Evolutionary conservation across 1,140 invertebrate genomes (phyloP), one percentile per base, ranked within the genome.

Genomic region (Dryas iulia): DNA sequence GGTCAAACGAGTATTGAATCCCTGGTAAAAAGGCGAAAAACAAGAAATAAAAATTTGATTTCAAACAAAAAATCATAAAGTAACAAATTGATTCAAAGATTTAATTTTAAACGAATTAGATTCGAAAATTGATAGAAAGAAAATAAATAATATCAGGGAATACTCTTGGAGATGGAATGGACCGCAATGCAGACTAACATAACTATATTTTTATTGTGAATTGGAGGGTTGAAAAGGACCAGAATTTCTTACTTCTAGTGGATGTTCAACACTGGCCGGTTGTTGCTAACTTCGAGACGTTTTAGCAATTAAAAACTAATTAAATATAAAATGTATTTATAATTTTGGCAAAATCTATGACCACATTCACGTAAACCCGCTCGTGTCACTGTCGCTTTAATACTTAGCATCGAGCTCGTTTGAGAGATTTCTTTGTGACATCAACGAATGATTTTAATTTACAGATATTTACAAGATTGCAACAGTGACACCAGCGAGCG

Each of bases 241-340:
- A 86, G 81, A 88, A 79, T 78, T 69, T 67, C 86, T 89, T 88
- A 89, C 71, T 80, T 79, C 89, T 91, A 91, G 79, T 91, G 89
- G 89, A 91, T 89, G 86, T 86, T 86, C 77, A 81, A 86, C 76
- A 87, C 84, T 91, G 89, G 89, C 89, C 87, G 89, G 87, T 78
- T 84, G 78, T 89, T 81, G 82, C 81, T 82, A 82, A 82, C 76
- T 18, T 81, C 76, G 78, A 84, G 77, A 86, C 80, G 79, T 83
- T 78, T 73, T 83, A 71, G 77, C 78, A 74, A 81, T 84, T 83
- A 79, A 80, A 79, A 88, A 79, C 79, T 81, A 83, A 85, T 85
- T 84, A 78, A 79, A 80, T 82, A 82, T 72, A 73, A 74, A 72
- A 82, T 73, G 69, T 78, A 74, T 85, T 79, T 74, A 78, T 77